Evolutionary conservation across 2,113 vertebrate genomes (phyloP).

Genomic region (Noctilio leporinus): DNA sequence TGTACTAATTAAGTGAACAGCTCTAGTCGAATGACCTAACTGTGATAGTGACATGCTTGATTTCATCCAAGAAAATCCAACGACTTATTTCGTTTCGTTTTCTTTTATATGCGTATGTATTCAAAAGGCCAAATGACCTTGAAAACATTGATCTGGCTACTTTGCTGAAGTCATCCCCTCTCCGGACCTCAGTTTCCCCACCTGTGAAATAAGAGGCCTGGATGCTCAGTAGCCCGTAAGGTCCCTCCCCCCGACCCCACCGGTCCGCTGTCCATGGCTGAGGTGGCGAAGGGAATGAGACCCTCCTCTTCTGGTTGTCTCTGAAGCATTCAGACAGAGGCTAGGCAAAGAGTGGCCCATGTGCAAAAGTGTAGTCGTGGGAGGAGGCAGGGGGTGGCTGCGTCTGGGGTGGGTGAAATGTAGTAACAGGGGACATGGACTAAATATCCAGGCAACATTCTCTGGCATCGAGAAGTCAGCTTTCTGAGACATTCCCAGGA

Average conservation of each 20-base stretch:
- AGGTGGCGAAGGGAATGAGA: neutral
- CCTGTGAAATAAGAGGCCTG: neutral
- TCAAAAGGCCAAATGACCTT: neutral
- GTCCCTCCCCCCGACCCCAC: rapidly evolving
- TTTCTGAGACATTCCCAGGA: neutral
- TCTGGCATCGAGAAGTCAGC: constrained; percentile 24
- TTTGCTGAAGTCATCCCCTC: neutral
- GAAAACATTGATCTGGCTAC: neutral
- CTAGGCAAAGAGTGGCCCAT: neutral
- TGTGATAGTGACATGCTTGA: neutral
- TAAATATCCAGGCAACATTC: neutral
- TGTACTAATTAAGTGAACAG: neutral
- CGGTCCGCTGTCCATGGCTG: neutral
- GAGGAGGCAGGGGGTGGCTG: neutral
- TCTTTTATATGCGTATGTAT: neutral
- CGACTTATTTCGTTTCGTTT: neutral
- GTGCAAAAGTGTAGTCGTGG: neutral
- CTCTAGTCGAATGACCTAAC: neutral
- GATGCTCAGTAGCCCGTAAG: neutral
- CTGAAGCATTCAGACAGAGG: neutral
- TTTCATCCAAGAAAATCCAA: neutral
- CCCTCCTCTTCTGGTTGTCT: neutral
- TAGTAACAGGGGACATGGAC: neutral
- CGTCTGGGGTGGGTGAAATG: neutral
- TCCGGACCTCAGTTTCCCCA: neutral